Conservation (phyloP, 2,797 vertebrate species). For the Pseudomugil gertrudae region DNA sequence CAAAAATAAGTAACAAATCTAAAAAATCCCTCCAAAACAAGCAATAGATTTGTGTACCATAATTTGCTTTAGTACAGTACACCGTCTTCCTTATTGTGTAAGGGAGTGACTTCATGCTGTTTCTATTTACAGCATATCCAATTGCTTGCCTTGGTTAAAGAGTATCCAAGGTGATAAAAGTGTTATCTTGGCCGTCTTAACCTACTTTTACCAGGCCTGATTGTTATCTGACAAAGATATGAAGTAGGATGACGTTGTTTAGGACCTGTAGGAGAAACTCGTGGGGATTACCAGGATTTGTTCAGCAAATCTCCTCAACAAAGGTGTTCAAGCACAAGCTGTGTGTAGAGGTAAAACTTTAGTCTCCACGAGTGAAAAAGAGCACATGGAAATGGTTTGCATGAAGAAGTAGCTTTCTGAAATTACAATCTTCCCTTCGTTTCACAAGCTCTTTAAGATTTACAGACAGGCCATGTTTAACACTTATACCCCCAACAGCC, state of each 20-base stretch:
- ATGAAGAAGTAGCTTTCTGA: conserved; percentile 15
- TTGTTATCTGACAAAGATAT: conserved; percentile 66
- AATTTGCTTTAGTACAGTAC: background rate
- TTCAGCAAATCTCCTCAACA: conserved; percentile 76
- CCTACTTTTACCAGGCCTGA: conserved; percentile 47
- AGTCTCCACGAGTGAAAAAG: conserved; percentile 35
- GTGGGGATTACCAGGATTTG: conserved; percentile 76
- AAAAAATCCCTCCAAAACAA: background rate
- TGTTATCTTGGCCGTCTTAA: conserved; percentile 30
- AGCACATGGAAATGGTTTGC: conserved; percentile 24
- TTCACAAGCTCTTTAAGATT: conserved; percentile 40
- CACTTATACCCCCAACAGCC: conserved; percentile 64
- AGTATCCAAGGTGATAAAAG: conserved; percentile 44
- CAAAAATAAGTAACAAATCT: background rate
- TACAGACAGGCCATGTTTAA: conserved; percentile 67
- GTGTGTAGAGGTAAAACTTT: conserved; percentile 49
- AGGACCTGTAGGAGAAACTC: conserved; percentile 66
- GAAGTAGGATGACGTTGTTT: conserved; percentile 60
- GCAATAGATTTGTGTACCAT: background rate
- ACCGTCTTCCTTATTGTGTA: conserved; percentile 9
- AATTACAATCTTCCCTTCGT: conserved; percentile 31
- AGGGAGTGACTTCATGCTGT: conserved; percentile 19
- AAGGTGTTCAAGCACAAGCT: conserved; percentile 67
- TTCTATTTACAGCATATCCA: conserved; percentile 31
- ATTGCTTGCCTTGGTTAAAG: conserved; percentile 20